Base-by-base conservation (phyloP, 2,113 vertebrate genomes). In the Macheiramphus alcinus region DNA sequence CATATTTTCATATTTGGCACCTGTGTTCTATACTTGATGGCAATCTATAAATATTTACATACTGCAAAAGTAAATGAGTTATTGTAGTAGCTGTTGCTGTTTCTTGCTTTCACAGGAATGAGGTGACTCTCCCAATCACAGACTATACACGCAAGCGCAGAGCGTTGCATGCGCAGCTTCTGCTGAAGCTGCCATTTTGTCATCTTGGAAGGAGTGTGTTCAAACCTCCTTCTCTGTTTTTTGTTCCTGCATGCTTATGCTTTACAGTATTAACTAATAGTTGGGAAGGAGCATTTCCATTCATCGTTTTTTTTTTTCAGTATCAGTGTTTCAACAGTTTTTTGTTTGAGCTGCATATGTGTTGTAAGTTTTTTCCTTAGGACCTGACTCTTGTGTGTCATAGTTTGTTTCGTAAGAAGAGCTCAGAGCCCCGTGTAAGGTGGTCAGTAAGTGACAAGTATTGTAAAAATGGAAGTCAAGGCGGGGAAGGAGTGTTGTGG, bases 21-120 rank as follows among this genome's bases (percentile, higher is more conserved):
- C 90, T 75, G 20, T 63, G 48, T 87, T 89, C 66, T 40, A 14
- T 81, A 53, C 38, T 91, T 91, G 91, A 75, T 95, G 83, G 80
- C 89, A 94, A 75, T 94, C 93, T 85, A 52, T 83, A 91, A 89
- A 93, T 96, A 95, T 94, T 96, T 97, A 91, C 91, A 66, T 90
- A 76, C 76, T 89, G 86, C 76, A 90, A 10, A 87, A 93, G 62
- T 81, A 80, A 91, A 76, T 62, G 56, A 91, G 80, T 81, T 86
- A 79, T 27, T 82, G 70, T 78, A 61, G 82, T 89, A 85, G 93
- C 58, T 88, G 86, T 79, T 95, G 70, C 86, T 89, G 36, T 75
- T 96, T 73, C 88, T 68, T 85, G 83, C 86, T 93, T 88, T 87
- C 86, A 75, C 73, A 73, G 38, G 70, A 93, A 38, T 16, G 29